Conservation (phyloP, 2,797 vertebrate genomes). For the Podargus strigoides region DNA sequence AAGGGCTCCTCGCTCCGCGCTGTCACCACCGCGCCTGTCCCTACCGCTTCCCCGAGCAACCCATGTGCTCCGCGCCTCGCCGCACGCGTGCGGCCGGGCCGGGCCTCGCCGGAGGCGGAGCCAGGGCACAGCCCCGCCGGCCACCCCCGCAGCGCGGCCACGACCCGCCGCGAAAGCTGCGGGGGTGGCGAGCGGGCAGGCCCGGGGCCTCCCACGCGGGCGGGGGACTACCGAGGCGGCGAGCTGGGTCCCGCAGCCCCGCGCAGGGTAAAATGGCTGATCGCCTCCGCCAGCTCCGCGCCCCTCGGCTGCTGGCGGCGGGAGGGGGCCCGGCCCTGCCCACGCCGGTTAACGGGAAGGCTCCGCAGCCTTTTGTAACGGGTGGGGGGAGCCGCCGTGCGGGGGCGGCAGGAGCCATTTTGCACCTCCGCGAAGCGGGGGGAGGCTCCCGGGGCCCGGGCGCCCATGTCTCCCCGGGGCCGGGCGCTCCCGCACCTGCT, state of each 20-base stretch:
- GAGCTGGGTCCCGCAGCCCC: not conserved
- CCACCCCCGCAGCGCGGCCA: not conserved
- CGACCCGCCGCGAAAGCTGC: not conserved
- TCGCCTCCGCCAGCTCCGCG: not conserved
- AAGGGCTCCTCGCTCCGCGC: not conserved
- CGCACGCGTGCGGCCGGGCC: not conserved
- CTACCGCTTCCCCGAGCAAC: not conserved
- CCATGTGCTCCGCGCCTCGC: not conserved
- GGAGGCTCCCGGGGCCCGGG: not conserved
- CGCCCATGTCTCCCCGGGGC: no score
- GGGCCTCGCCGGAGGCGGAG: not conserved
- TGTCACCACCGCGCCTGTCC: not conserved
- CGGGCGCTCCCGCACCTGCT: not conserved
- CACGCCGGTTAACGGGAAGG: not conserved
- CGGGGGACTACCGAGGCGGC: not conserved
- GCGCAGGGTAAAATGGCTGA: constrained; percentile 73
- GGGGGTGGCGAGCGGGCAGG: not conserved
- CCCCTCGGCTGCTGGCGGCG: not conserved
- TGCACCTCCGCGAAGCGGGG: not conserved
- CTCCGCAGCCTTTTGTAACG: constrained; percentile 18
- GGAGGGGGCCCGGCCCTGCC: not conserved
- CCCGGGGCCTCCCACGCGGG: no score
- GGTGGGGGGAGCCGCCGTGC: not conserved
- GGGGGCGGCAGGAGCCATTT: not conserved
- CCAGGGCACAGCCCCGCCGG: not conserved